Conservation (phyloP, 2,113 vertebrate genomes). For the Tyto alba region DNA sequence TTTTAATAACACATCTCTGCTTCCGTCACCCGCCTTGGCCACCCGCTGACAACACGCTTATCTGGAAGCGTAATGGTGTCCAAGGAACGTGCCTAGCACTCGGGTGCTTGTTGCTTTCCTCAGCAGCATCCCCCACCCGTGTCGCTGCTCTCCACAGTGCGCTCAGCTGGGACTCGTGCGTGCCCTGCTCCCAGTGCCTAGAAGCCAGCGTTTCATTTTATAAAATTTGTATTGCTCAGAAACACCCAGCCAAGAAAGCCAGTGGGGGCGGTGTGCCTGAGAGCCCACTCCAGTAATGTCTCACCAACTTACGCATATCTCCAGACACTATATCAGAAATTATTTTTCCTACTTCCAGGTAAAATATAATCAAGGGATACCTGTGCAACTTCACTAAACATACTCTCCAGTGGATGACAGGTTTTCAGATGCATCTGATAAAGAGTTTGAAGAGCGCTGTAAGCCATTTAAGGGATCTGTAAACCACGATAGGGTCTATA, state of each 20-base stretch:
- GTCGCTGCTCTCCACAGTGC: fast-evolving
- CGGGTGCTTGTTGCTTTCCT: background rate
- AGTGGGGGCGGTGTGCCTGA: fast-evolving
- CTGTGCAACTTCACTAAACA: background rate
- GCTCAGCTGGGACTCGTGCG: background rate
- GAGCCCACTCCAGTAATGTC: fast-evolving
- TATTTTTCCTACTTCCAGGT: background rate
- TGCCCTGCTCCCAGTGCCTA: background rate
- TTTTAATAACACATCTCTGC: background rate
- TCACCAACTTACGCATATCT: fast-evolving
- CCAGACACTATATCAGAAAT: background rate
- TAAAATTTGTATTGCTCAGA: background rate
- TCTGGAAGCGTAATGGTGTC: background rate
- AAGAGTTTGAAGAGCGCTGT: background rate
- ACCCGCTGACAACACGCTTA: fast-evolving
- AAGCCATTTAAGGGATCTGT: background rate
- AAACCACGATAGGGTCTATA: background rate
- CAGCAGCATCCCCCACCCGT: fast-evolving
- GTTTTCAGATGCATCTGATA: background rate
- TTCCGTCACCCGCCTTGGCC: background rate
- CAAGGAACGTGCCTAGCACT: fast-evolving
- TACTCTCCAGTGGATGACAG: too few species aligned
- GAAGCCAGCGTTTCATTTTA: fast-evolving
- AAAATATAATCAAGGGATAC: background rate
- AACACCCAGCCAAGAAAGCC: background rate